Evolutionary conservation across 2,113 vertebrate genomes (phyloP), one percentile per base, ranked within the genome.

Genomic region (Bucco capensis): DNA sequence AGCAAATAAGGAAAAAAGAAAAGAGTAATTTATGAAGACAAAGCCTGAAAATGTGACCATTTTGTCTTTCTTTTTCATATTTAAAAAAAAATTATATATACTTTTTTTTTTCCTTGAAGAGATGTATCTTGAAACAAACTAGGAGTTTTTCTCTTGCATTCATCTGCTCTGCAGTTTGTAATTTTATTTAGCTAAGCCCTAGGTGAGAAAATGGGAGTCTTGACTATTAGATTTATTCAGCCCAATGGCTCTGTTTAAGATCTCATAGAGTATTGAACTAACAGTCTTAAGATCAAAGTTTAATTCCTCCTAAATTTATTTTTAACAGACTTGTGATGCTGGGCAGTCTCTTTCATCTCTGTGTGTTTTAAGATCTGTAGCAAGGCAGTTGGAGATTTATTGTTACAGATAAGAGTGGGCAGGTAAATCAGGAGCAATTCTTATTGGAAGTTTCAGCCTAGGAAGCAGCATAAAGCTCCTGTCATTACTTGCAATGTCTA

Each of bases 271-370:
- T 62, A 50, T 11, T 69, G 30, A 61, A 65, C 73, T 54, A 75
- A 54, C 31, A 70, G 27, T 75, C 33, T 38, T 54, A 84, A 87
- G 53, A 93, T 85, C 60, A 76, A 89, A 81, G 54, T 89, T 93
- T 65, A 92, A 56, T 83, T 80, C 35, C 60, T 87, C 47, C 64
- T 82, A 56, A 65, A 76, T 80, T 31, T 85, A 69, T 84, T 92
- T 89, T 89, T 93, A 90, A 87, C 51, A 66, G 54, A 49, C 50
- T 82, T 90, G 25, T 80, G 78, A 31, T 76, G 82, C 65, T 83
- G 71, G 81, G 85, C 86, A 54, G 51, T 83, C 89, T 50, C 28
- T 93, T 94, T 92, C 54, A 88, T 85, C 51, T 81, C 72, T 40
- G 9, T 35, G 19, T 84, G n/a, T 85, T 90, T 91, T 67, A 89